Evolutionary conservation across 2,113 vertebrate species (phyloP).

Genomic region (Odontophorus gujanensis): DNA sequence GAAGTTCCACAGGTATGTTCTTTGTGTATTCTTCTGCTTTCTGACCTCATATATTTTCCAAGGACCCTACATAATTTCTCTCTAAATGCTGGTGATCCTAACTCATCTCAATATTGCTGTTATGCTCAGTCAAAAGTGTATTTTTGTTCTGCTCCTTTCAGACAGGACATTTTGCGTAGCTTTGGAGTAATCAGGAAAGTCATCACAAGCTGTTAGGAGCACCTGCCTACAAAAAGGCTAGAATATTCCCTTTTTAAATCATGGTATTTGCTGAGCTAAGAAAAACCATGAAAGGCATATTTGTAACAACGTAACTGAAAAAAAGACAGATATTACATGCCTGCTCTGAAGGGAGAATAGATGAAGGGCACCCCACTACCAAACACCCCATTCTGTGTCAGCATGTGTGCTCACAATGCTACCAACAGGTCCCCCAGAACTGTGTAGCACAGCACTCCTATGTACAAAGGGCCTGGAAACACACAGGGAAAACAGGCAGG

Average conservation of each 20-base stretch:
- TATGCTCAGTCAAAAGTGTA: not conserved
- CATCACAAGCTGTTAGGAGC: not conserved
- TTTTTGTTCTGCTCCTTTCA: not conserved
- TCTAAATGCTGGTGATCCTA: not conserved
- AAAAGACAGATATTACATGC: not conserved
- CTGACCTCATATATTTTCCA: not conserved
- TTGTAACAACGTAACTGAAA: not conserved
- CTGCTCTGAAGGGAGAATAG: not conserved
- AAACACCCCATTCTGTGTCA: not conserved
- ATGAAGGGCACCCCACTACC: not conserved
- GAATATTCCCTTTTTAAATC: not conserved
- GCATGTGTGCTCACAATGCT: not conserved
- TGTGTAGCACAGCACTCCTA: not conserved
- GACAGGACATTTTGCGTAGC: not conserved
- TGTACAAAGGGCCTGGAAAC: not conserved
- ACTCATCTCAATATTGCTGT: not conserved
- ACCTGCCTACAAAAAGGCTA: not conserved
- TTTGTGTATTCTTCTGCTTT: conserved; percentile 23
- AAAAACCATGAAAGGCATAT: not conserved
- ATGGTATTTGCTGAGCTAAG: not conserved
- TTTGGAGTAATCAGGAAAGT: not conserved
- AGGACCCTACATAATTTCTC: not conserved
- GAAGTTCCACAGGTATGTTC: not conserved
- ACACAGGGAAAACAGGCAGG: not conserved
- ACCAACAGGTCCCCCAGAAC: not conserved